Evolutionary conservation across 2,888 invertebrate genomes (phyloP), one percentile per base, ranked within the genome.

Genomic region (Euzetes globulus): DNA sequence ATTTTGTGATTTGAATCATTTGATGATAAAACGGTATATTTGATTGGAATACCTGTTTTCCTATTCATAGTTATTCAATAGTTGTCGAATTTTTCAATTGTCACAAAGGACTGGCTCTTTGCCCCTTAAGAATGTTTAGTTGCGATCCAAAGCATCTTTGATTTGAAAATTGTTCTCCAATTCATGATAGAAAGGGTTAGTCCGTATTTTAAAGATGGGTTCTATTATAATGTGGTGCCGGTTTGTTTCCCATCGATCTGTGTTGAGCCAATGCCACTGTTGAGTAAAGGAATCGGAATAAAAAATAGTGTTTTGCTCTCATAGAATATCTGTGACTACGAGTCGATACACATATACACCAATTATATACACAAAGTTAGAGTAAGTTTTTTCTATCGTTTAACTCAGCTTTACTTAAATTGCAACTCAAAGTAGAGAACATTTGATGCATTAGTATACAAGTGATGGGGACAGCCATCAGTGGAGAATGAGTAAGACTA

Each of bases 321-420:
- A 60, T 60, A 27, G 3, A 29, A 60, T 29, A 9, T 17, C n/a
- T 19, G 7, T 52, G 52, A 17, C 19, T 52, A 52, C 52, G 5
- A 60, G 5, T 27, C 60, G 60, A 60, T 60, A 60, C 58, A 58
- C 60, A 60, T 60, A 60, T n/a, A 58, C 60, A 60, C 1, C 60
- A 60, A 60, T 60, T 60, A 60, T 60, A 29, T 27, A 25, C 9
- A 25, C 27, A 60, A 29, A 60, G 60, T 60, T 22, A 60, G 29
- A 60, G 27, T 27, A 33, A 60, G 60, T 33, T 60, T 60, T n/a
- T 60, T 60, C 33, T 60, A 13, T 60, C 27, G 22, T 13, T 60
- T 60, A 60, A 27, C 60, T 60, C 15, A 27, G n/a, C 22, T 19
- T 60, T 13, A 9, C 22, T 27, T 60, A 60, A 33, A 33, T 60